phyloP scores from a whole-genome alignment of 2,797 vertebrate genomes.

The Protonibea diacanthus region DNA sequence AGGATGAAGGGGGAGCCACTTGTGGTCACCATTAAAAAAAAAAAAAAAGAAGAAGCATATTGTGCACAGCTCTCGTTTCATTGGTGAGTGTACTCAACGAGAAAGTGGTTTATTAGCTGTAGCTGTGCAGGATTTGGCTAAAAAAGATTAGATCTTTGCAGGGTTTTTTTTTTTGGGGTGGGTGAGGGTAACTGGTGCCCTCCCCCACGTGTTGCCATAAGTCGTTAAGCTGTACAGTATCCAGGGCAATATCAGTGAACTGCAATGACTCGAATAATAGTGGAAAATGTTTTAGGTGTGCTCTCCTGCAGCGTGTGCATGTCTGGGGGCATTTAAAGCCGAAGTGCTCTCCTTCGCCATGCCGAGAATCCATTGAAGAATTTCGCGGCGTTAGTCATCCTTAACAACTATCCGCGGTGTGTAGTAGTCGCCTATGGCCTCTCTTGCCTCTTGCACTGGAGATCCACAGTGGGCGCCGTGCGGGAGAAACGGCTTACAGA shows the following conservation, averaged over 20 bases:
- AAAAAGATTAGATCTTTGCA: slow-evolving; percentile 17
- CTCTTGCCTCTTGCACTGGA: slow-evolving; percentile 62
- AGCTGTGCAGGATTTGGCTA: slow-evolving; percentile 45
- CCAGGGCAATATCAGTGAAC: slow-evolving; percentile 33
- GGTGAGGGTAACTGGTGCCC: slow-evolving; percentile 29
- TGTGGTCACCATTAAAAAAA: slow-evolving; percentile 52
- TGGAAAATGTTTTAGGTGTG: slow-evolving; percentile 24
- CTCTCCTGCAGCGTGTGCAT: slow-evolving; percentile 25
- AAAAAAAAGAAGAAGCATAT: slow-evolving; percentile 29
- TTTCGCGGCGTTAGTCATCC: slow-evolving; percentile 88
- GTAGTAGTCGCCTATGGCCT: slow-evolving; percentile 65
- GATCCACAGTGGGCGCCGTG: slow-evolving; percentile 65
- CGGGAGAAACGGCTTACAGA: slow-evolving; percentile 62
- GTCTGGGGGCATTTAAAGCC: slow-evolving; percentile 31
- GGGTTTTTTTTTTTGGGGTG: not conserved
- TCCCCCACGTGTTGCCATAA: slow-evolving; percentile 69
- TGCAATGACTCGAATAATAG: slow-evolving; percentile 48
- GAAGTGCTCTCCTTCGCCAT: slow-evolving; percentile 45
- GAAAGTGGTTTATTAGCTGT: slow-evolving; percentile 48
- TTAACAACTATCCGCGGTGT: slow-evolving; percentile 81
- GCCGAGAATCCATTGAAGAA: slow-evolving; percentile 75
- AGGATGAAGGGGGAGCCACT: slow-evolving; percentile 34
- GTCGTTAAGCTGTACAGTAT: slow-evolving; percentile 31
- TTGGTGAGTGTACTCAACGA: slow-evolving; percentile 50
- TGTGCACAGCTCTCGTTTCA: slow-evolving; percentile 49